A percentile compares a stretch with the other conserved stretches of the same genome.
Evolutionary conservation across 2,797 vertebrate genomes (phyloP).

Genomic region (Rhynchonycteris naso): DNA sequence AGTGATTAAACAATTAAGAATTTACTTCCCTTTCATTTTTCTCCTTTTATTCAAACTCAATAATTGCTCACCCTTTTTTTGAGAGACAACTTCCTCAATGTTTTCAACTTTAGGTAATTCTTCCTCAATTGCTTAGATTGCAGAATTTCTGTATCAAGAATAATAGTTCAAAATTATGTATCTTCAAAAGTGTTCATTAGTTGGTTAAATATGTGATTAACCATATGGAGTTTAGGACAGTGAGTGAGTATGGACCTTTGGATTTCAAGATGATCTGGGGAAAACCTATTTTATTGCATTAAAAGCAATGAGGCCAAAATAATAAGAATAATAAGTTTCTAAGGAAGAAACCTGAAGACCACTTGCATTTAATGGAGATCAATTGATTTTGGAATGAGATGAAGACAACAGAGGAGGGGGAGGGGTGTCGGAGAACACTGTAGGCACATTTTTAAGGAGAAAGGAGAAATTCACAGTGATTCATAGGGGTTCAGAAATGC

Average conservation of each 20-base stretch:
- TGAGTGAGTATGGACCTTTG: background rate
- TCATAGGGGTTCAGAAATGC: background rate
- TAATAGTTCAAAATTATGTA: slow-evolving; percentile 20
- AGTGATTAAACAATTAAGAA: slow-evolving; percentile 42
- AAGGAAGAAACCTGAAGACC: background rate
- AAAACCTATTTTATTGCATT: background rate
- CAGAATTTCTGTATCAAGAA: background rate
- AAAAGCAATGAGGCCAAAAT: background rate
- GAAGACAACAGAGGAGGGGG: background rate
- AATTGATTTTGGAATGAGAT: background rate
- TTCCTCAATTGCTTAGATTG: slow-evolving; percentile 37
- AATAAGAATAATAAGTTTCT: background rate
- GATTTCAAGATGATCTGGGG: background rate
- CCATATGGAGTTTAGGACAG: background rate
- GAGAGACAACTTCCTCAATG: background rate
- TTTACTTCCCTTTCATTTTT: background rate
- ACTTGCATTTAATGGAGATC: background rate
- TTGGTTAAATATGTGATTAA: background rate
- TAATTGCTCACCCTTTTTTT: background rate
- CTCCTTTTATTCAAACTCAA: slow-evolving; percentile 29
- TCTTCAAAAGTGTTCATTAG: background rate
- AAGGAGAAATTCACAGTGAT: background rate
- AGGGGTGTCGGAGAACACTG: fast-evolving
- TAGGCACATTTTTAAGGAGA: background rate
- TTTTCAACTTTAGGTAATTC: slow-evolving; percentile 35